Evolutionary conservation across 2,113 vertebrate genomes (phyloP), one percentile per base, ranked within the genome.

Genomic region (Himantopus leucocephalus): DNA sequence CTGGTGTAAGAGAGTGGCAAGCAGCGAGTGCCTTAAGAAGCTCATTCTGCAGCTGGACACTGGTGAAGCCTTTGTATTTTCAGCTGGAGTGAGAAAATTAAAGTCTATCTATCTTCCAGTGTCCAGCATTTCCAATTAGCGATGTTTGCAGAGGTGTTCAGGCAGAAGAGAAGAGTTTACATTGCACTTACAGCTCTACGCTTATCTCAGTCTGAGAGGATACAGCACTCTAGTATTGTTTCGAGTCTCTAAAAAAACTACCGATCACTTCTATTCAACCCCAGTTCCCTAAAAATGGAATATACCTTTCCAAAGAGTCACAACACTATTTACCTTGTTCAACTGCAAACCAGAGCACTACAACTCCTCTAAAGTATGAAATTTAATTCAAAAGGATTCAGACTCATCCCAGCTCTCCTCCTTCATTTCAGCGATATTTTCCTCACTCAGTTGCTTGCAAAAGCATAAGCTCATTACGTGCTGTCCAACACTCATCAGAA

Each of bases 391-490:
- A 79, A 94, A 92, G n/a, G 52, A 74, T 88, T 84, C 58, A 67
- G 8, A 88, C 52, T 94, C 81, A 84, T 39, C 68, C 67, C 22
- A 35, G 47, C 63, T 73, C 55, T 94, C 66, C 68, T 88, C 60
- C 82, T 96, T 96, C 95, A 89, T 82, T 98, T 96, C 87, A 94
- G 70, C 66, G 79, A 63, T 76, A 73, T 72, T 94, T 74, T 95
- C 67, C 63, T 81, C 88, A 45, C 53, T 86, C 43, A 37, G 59
- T 45, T 84, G 55, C 85, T 81, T 89, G 30, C 19, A 6, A 74
- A 90, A 95, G 52, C 30, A 9, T 98, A 98, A 97, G 93, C 94
- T 98, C 83, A 96, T 97, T 98, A 97, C 1, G 15, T 8, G 11
- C 95, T 92, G 90, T 85, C 97, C 94, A 94, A 91, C 78, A 82